Conservation (phyloP, 2,113 vertebrate species). For the Microtus pennsylvanicus region DNA sequence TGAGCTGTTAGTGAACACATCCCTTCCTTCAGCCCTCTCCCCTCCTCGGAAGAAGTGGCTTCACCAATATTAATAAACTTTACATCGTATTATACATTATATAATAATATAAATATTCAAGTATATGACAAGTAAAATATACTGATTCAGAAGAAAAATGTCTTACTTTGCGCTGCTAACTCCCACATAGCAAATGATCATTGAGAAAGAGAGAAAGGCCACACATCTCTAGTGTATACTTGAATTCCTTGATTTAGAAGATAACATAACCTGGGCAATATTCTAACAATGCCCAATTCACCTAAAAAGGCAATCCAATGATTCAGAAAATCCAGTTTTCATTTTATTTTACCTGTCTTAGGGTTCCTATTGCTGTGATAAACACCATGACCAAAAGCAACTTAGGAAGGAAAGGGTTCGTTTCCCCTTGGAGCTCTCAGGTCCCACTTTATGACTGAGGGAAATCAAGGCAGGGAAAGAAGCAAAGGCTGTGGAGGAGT, state of each 20-base stretch:
- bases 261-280: not conserved
- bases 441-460: too few relatives aligned
- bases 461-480: not conserved
- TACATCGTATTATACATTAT: constrained; percentile 1
- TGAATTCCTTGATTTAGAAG: constrained; percentile 32
- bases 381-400: not conserved
- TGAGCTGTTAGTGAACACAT: not conserved
- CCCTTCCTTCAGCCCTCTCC: not conserved
- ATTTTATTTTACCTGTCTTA: not conserved
- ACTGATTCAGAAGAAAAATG: constrained; percentile 32
- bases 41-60: constrained; percentile 8
- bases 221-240: not conserved
- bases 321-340: constrained; percentile 48
- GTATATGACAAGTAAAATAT: constrained; percentile 1
- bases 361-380: not conserved
- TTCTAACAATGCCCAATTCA: constrained; percentile 33
- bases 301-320: constrained; percentile 8
- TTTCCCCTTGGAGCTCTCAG: not conserved
- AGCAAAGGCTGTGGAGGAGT: not conserved
- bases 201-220: constrained; percentile 2
- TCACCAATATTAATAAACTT: constrained; percentile 26
- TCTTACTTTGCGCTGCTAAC: constrained; percentile 4
- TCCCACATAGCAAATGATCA: constrained; percentile 21
- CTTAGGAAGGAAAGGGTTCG: not conserved
- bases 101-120: constrained; percentile 25